These are phyloP conservation scores for Anarsia innoxiella DNA, from an alignment of 2,888 invertebrate species.

Conservation along the genomic window DNA sequence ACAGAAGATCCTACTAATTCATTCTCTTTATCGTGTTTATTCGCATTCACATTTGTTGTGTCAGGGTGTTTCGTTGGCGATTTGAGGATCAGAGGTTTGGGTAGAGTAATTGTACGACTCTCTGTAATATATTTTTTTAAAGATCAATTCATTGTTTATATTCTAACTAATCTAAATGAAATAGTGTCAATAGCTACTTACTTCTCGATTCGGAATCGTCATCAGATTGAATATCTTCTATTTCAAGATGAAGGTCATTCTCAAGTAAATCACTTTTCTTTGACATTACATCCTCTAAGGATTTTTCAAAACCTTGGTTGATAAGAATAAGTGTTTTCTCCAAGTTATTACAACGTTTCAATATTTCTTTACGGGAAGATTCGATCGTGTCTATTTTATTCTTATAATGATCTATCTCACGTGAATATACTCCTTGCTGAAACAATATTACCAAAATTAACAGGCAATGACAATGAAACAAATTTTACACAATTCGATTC, in stretches of 20 bases:
- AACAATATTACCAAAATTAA: slow-evolving; percentile 15
- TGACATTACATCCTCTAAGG: slow-evolving; percentile 17
- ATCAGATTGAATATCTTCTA: slow-evolving; percentile 54
- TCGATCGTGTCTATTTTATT: slow-evolving; percentile 45
- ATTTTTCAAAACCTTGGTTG: slow-evolving; percentile 48
- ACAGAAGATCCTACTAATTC: slow-evolving; percentile 14
- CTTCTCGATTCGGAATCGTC: slow-evolving; percentile 43
- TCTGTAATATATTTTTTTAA: slow-evolving; percentile 34
- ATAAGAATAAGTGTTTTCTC: slow-evolving; percentile 50
- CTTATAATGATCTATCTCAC: slow-evolving; percentile 44
- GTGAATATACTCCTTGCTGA: slow-evolving; percentile 42
- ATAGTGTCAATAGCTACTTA: slow-evolving; percentile 23
- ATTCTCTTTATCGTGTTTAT: slow-evolving; percentile 12
- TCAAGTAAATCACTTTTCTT: slow-evolving; percentile 22
- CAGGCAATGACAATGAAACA: slow-evolving; percentile 8
- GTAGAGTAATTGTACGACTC: slow-evolving; percentile 48
- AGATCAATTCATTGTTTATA: no score
- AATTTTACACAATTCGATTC: no score
- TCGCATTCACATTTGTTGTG: slow-evolving; percentile 12
- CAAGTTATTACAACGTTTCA: slow-evolving; percentile 43
- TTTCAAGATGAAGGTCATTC: slow-evolving; percentile 27
- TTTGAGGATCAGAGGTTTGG: slow-evolving; percentile 40
- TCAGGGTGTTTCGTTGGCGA: slow-evolving; percentile 17
- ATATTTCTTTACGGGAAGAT: slow-evolving; percentile 37
- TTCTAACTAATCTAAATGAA: not conserved